Base-by-base conservation (phyloP, 2,888 invertebrate species). In the Drosophila macrospina region DNA sequence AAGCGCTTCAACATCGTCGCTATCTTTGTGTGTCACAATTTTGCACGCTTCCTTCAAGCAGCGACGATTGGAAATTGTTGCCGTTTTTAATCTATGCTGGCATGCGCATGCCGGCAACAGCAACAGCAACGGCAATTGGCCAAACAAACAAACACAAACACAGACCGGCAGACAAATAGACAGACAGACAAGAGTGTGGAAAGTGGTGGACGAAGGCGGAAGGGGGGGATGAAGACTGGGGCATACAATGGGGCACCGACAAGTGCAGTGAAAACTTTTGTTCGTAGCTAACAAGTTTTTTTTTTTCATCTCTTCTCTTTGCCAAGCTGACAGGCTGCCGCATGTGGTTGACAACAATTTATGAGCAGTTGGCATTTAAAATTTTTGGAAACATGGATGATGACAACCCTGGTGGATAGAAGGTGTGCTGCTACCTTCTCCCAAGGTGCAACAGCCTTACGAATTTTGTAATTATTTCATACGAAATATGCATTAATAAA, bases 21-120 rank as follows among this genome's bases (percentile, higher is more conserved):
- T 86, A 85, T 86, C 85, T 85, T 85, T 85, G 86, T 85, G 85
- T 85, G 85, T 84, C 85, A 85, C 86, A 80, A 79, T 78, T 86
- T 79, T 86, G 86, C 52, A 45, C 36, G 44, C 57, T 39, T 84
- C 85, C 83, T 83, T 80, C 72, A 72, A 50, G 64, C 66, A 60
- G 61, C 61, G 39, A 39, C 52, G 66, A 70, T 84, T 80, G 80
- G 81, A 84, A 82, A 84, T 74, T 77, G 76, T 82, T 70, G 78
- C 80, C 74, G 77, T 82, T 83, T 85, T 83, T 83, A 78, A 83
- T 85, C 83, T 85, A 82, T 85, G 85, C 63, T 85, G 82, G 83
- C 83, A 83, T 83, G 82, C 80, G 82, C 84, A 71, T 68, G 78
- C 85, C 78, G 73, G 80, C 75, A 78, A 78, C 80, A 63, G 81